Conservation (phyloP, 2,113 vertebrate species). For the Apaloderma vittatum region DNA sequence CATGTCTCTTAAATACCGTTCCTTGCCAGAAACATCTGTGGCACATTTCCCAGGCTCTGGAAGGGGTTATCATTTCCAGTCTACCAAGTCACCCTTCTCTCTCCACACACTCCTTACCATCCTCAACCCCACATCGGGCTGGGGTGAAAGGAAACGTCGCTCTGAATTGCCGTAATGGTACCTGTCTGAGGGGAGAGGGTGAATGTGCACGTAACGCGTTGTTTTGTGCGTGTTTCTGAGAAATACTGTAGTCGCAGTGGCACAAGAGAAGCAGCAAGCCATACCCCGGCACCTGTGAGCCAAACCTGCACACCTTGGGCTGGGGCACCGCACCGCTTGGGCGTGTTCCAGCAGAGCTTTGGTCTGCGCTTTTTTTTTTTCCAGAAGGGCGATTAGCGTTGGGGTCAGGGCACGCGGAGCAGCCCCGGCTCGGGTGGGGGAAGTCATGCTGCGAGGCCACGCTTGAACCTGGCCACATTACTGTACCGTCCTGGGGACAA, state of each 20-base stretch:
- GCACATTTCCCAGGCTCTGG: background rate
- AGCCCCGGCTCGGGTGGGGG: background rate
- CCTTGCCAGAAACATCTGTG: background rate
- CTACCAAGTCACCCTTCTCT: background rate
- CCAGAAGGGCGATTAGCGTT: background rate
- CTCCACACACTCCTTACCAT: background rate
- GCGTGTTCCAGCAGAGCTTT: background rate
- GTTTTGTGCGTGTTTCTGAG: background rate
- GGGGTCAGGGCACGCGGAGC: background rate
- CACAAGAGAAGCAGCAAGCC: background rate
- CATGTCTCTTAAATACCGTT: background rate
- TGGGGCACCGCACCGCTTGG: rapidly evolving
- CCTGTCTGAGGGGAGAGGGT: background rate
- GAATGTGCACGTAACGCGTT: rapidly evolving
- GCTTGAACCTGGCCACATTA: background rate
- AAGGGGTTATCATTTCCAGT: background rate
- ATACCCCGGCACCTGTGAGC: background rate
- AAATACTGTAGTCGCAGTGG: background rate
- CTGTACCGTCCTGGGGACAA: background rate
- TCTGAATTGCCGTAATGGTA: background rate
- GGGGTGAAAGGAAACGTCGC: background rate
- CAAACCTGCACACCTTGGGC: background rate
- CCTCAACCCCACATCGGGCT: rapidly evolving
- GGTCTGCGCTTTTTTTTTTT: background rate
- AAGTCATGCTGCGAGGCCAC: constrained; percentile 13